These are phyloP conservation scores for Metallyticus violacea DNA, from an alignment of 2,888 invertebrate genomes.

Conservation along the genomic window DNA sequence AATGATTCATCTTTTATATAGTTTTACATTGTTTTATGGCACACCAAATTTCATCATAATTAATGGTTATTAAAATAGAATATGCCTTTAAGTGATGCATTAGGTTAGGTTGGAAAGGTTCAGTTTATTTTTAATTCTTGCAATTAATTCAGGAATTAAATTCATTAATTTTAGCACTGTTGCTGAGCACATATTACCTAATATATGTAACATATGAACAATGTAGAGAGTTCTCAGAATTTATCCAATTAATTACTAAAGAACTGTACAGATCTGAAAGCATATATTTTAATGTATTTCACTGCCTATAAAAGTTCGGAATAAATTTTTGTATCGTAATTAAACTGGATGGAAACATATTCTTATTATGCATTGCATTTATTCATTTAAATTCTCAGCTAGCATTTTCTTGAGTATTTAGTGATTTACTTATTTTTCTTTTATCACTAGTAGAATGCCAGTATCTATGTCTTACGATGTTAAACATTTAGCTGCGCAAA, in stretches of 20 bases:
- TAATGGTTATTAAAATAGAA: no score
- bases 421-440: not conserved
- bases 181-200: no score
- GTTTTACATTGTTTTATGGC: no score
- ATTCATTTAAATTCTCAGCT: not conserved
- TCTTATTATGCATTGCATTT: not conserved
- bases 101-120: no score
- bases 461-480: not conserved
- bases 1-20: no score
- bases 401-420: not conserved
- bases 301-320: not conserved
- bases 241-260: not conserved
- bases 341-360: not conserved
- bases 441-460: not conserved
- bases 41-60: no score
- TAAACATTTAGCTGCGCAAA: not conserved
- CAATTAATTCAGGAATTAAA: no score
- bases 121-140: no score
- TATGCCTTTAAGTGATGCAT: no score
- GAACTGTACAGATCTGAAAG: not conserved
- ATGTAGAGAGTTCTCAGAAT: not conserved
- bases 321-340: not conserved
- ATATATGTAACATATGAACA: no score
- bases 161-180: no score
- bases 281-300: not conserved